Evolutionary conservation across 2,888 invertebrate species (phyloP).

Genomic region (Clepsis dumicolana): DNA sequence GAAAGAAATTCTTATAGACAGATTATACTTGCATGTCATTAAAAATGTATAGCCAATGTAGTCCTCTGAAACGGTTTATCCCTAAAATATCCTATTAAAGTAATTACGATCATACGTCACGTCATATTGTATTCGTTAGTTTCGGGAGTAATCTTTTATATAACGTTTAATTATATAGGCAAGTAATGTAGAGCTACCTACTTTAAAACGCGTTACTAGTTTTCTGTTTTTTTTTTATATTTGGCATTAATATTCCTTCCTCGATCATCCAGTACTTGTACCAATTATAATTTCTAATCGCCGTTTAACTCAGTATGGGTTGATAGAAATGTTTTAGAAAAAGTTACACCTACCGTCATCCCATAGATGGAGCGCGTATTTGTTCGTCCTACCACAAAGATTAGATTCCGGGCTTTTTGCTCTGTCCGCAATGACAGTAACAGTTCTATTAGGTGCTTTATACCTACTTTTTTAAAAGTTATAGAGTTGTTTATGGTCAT

Average conservation of each 20-base stretch:
- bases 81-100: no score
- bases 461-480: conserved; percentile 2
- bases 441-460: conserved; percentile 31
- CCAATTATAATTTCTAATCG: conserved; percentile 39
- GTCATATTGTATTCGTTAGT: no score
- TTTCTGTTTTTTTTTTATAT: not conserved
- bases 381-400: conserved; percentile 21
- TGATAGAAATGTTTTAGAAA: conserved; percentile 37
- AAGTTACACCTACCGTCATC: conserved; percentile 22
- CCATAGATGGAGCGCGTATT: conserved; percentile 33
- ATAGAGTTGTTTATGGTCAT: conserved; percentile 15
- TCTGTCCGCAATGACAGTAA: conserved; percentile 28
- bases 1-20: no score
- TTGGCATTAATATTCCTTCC: not conserved
- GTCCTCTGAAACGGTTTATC: no score
- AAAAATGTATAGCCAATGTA: no score
- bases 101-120: no score
- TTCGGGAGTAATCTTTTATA: no score
- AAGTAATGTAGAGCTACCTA: not conserved
- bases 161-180: not conserved
- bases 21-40: no score
- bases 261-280: not conserved
- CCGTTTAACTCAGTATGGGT: conserved; percentile 31
- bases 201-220: not conserved
- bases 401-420: conserved; percentile 29